These are phyloP conservation scores for Drosophila micromelanica DNA, from an alignment of 1,140 invertebrate species.

Conservation along the genomic window DNA sequence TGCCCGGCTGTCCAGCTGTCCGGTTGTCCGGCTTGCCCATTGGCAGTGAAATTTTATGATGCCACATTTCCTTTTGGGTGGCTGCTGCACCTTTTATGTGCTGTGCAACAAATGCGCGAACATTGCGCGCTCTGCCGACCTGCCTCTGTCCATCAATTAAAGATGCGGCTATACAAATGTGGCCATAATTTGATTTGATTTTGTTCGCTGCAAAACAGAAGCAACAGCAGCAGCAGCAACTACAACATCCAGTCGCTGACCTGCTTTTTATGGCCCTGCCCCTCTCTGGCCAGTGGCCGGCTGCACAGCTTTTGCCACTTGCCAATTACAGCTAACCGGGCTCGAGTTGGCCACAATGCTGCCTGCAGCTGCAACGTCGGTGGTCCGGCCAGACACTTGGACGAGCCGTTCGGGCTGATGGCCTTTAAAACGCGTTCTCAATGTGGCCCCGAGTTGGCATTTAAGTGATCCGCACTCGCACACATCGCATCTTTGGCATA, in stretches of 20 bases:
- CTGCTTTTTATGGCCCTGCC: slow-evolving; percentile 69
- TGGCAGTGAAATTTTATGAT: slow-evolving; percentile 78
- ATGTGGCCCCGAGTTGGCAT: slow-evolving; percentile 30
- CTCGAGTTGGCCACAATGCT: slow-evolving; percentile 13
- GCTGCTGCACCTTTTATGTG: slow-evolving; percentile 42
- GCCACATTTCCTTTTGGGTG: slow-evolving; percentile 49
- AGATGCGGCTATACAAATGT: slow-evolving; percentile 57
- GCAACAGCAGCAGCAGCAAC: slow-evolving; percentile 2
- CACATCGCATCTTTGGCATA: slow-evolving; percentile 45
- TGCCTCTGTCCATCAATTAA: slow-evolving; percentile 64
- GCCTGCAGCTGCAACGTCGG: slow-evolving; percentile 55
- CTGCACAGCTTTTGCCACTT: slow-evolving; percentile 67
- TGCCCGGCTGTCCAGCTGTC: slow-evolving; percentile 10
- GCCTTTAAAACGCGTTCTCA: slow-evolving; percentile 62
- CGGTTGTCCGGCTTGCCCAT: slow-evolving; percentile 22
- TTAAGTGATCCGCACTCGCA: slow-evolving; percentile 33
- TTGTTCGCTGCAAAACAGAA: slow-evolving; percentile 40
- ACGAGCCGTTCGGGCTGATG: slow-evolving; percentile 42
- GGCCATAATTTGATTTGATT: slow-evolving; percentile 72
- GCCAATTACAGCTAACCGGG: slow-evolving; percentile 66
- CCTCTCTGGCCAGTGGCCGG: neutral
- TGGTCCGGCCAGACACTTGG: slow-evolving; percentile 71
- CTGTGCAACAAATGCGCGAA: slow-evolving; percentile 55
- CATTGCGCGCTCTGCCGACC: slow-evolving; percentile 20
- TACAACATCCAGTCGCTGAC: slow-evolving; percentile 39